Evolutionary conservation across 2,113 vertebrate species (phyloP).

Genomic region (Gopherus evgoodei): DNA sequence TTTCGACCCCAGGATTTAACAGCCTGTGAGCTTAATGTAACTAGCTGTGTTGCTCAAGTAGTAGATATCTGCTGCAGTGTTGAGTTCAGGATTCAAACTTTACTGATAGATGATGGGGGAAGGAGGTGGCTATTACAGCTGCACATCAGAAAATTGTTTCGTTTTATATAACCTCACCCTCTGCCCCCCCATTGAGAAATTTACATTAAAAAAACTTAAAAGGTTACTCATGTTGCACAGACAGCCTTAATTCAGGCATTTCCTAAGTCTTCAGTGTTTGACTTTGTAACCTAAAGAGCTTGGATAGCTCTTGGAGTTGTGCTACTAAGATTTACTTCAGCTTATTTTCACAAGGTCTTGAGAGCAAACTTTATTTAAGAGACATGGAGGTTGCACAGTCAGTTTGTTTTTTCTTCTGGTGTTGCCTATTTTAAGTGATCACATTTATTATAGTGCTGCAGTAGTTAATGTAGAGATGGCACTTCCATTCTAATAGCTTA

Average conservation of each 20-base stretch:
- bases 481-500: background rate
- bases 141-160: accelerated
- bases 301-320: background rate
- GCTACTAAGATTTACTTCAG: too few species aligned
- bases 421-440: background rate
- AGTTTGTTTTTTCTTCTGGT: background rate
- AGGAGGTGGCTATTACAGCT: background rate
- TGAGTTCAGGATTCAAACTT: background rate
- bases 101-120: background rate
- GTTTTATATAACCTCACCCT: background rate
- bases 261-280: background rate
- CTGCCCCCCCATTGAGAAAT: too few species aligned
- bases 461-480: background rate
- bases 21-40: background rate
- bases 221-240: background rate
- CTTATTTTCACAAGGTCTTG: background rate
- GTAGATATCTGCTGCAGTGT: background rate
- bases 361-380: background rate
- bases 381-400: background rate
- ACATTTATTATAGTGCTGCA: background rate
- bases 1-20: background rate
- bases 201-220: background rate
- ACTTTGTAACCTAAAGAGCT: background rate
- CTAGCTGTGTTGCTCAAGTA: background rate
- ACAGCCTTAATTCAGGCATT: background rate